Percentiles rank a stretch among this genome's conserved stretches.
Evolutionary conservation across 2,888 invertebrate species (phyloP).

Genomic region (Drosophila gaucha): DNA sequence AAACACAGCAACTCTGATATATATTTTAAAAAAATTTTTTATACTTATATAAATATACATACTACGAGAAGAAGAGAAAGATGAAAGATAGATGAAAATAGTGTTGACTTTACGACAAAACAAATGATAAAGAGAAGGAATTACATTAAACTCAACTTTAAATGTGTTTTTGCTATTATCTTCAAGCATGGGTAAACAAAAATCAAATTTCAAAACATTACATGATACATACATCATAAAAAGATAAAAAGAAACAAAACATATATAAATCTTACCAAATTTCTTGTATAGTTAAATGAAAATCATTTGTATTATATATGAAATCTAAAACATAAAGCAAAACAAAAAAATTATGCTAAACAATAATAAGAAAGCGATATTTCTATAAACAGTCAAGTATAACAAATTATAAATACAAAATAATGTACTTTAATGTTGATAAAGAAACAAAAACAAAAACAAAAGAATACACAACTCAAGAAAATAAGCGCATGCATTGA

Average conservation of each 20-base stretch:
- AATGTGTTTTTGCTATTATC: conserved; percentile 66
- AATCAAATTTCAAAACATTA: conserved; percentile 56
- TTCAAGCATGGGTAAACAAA: conserved; percentile 54
- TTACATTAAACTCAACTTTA: conserved; percentile 45
- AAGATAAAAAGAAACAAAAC: conserved; percentile 9
- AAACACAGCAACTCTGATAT: conserved; percentile 53
- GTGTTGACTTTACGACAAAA: conserved; percentile 62
- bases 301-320: conserved; percentile 76
- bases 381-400: conserved; percentile 61
- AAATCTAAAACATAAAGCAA: conserved; percentile 44
- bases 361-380: conserved; percentile 47
- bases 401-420: conserved; percentile 57
- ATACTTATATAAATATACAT: conserved; percentile 73
- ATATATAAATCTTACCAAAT: conserved; percentile 66
- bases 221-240: conserved; percentile 34
- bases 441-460: conserved; percentile 26
- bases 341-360: conserved; percentile 41
- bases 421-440: conserved; percentile 75
- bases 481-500: conserved; percentile 54
- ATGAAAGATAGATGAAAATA: conserved; percentile 26
- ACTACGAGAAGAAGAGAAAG: conserved; percentile 39
- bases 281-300: conserved; percentile 76
- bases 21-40: conserved; percentile 73
- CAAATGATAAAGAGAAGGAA: not conserved
- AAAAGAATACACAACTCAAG: conserved; percentile 21